Conservation (phyloP, 2,113 vertebrate genomes). For the Aphyosemion australe region DNA sequence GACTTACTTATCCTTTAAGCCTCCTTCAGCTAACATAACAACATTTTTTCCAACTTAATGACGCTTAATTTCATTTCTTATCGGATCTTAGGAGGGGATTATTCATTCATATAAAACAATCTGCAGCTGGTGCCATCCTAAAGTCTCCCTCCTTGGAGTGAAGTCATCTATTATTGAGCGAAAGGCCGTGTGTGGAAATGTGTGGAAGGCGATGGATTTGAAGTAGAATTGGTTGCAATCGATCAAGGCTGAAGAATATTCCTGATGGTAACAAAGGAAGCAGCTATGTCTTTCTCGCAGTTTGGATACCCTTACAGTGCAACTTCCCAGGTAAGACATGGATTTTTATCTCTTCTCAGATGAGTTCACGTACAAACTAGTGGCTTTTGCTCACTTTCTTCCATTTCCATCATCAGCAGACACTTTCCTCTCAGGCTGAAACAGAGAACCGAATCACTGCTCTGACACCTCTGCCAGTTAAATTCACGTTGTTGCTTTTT, state of each 20-base stretch:
- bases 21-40: slow-evolving; percentile 84
- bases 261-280: slow-evolving; percentile 89
- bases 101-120: slow-evolving; percentile 85
- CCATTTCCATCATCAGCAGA: slow-evolving; percentile 14
- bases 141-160: slow-evolving; percentile 85
- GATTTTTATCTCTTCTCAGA: slow-evolving; percentile 40
- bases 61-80: slow-evolving; percentile 83
- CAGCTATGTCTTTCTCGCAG: slow-evolving; percentile 96
- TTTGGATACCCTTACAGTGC: slow-evolving; percentile 96
- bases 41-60: slow-evolving; percentile 75
- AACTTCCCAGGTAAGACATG: slow-evolving; percentile 92
- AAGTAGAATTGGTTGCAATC: slow-evolving; percentile 88
- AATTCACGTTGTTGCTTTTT: slow-evolving; percentile 50
- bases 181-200: slow-evolving; percentile 87
- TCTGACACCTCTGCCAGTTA: slow-evolving; percentile 43
- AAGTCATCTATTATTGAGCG: slow-evolving; percentile 91
- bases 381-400: slow-evolving; percentile 1
- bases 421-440: slow-evolving; percentile 16
- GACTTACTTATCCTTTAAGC: slow-evolving; percentile 88
- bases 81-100: slow-evolving; percentile 81
- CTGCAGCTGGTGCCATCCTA: slow-evolving; percentile 80
- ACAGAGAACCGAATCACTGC: slow-evolving; percentile 23
- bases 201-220: slow-evolving; percentile 86
- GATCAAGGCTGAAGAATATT: slow-evolving; percentile 89
- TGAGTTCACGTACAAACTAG: slow-evolving; percentile 6